Percentiles rank a stretch among this genome's conserved stretches.
Evolutionary conservation across 2,888 invertebrate genomes (phyloP).

Genomic region (Perizoma affinitatum): DNA sequence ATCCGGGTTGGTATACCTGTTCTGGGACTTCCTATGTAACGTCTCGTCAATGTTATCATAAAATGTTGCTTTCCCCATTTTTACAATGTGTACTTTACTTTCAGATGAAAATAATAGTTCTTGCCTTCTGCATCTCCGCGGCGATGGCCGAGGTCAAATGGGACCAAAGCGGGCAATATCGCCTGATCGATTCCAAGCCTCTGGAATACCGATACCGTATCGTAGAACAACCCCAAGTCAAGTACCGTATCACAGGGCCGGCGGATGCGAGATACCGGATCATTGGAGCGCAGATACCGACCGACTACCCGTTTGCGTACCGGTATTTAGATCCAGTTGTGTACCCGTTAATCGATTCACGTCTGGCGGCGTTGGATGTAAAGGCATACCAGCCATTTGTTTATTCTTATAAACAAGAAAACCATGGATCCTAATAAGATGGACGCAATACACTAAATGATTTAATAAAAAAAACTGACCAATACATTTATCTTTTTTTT

Average conservation of each 20-base stretch:
- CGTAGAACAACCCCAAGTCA: neutral
- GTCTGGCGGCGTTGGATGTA: neutral
- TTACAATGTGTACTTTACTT: constrained; percentile 15
- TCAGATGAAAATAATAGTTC: constrained; percentile 47
- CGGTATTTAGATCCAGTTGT: constrained; percentile 8
- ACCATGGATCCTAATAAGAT: neutral
- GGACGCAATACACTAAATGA: too few relatives aligned
- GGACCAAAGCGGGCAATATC: constrained; percentile 42
- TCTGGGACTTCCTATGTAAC: too few relatives aligned
- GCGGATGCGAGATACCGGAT: constrained; percentile 14
- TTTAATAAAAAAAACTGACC: too few relatives aligned
- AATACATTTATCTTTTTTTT: too few relatives aligned
- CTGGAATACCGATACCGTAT: constrained; percentile 6
- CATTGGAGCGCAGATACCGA: constrained; percentile 11
- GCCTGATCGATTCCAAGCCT: constrained; percentile 26
- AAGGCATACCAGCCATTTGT: constrained; percentile 21
- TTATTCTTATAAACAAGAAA: constrained; percentile 32
- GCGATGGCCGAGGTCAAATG: constrained; percentile 38
- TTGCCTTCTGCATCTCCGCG: constrained; percentile 35
- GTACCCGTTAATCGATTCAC: constrained; percentile 11
- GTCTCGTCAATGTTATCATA: too few relatives aligned
- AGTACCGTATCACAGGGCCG: constrained; percentile 13
- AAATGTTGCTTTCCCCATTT: too few relatives aligned
- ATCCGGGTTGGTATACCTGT: too few relatives aligned
- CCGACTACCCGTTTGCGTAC: constrained; percentile 15